Evolutionary conservation across 2,113 vertebrate species (phyloP).

Genomic region (Parus major): DNA sequence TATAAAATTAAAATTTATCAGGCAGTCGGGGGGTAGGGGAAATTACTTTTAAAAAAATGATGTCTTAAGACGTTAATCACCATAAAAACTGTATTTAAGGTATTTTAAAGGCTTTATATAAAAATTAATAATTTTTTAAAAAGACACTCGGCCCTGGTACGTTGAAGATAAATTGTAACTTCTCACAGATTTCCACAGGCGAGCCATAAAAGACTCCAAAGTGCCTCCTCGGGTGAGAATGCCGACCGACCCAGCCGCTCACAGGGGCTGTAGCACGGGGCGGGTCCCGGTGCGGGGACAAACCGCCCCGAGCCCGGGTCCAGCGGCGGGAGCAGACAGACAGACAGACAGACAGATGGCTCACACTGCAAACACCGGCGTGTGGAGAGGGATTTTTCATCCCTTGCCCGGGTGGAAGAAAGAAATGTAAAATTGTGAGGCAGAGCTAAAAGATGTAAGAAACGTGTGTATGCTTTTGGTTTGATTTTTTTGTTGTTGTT

Average conservation of each 20-base stretch:
- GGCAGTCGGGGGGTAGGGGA: neutral
- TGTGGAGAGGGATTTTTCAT: fast-evolving
- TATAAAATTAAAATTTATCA: neutral
- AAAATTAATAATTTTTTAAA: neutral
- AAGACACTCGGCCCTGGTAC: neutral
- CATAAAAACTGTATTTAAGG: neutral
- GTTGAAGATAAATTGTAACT: neutral
- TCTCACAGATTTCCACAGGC: neutral
- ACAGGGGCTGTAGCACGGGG: neutral
- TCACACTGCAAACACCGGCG: neutral
- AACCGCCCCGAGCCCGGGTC: neutral
- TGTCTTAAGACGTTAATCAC: neutral
- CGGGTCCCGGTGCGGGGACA: neutral
- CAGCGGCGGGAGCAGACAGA: neutral
- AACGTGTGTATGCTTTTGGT: no score
- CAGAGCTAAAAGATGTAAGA: neutral
- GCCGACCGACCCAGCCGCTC: no score
- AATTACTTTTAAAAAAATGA: neutral
- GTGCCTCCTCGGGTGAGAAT: neutral
- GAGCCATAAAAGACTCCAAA: neutral
- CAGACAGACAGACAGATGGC: neutral
- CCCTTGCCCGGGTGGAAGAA: neutral
- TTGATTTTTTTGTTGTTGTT: no score
- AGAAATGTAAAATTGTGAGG: neutral
- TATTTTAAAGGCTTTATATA: neutral